phyloP scores from a whole-genome alignment of 1,140 invertebrate genomes.

The Trypoxylus dichotomus region DNA sequence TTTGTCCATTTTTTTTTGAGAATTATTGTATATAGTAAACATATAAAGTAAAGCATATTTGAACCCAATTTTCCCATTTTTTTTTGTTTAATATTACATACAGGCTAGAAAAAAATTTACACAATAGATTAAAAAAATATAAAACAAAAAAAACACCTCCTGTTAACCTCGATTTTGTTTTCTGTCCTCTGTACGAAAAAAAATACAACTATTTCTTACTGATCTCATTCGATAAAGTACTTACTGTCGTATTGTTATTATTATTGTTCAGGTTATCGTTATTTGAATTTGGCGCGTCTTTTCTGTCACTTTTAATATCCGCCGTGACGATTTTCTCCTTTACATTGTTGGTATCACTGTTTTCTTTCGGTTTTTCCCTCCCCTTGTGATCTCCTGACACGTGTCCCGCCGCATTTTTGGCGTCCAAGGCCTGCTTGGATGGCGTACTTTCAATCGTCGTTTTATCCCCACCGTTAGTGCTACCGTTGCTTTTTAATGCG shows the following conservation, averaged over 20 bases:
- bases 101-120: constrained; percentile 7
- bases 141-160: neutral
- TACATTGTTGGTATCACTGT: constrained; percentile 12
- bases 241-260: neutral
- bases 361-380: neutral
- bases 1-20: constrained; percentile 24
- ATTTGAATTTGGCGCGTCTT: neutral
- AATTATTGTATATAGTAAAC: constrained; percentile 27
- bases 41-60: constrained; percentile 9
- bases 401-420: neutral
- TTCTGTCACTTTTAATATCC: neutral
- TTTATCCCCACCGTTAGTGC: neutral
- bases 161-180: neutral
- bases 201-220: neutral
- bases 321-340: neutral
- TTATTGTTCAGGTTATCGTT: neutral
- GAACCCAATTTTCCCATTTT: constrained; percentile 23
- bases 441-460: too few species aligned
- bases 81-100: constrained; percentile 29
- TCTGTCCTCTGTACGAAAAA: neutral
- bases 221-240: neutral
- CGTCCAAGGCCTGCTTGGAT: neutral
- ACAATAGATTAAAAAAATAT: neutral
- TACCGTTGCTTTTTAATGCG: neutral
- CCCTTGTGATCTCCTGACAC: neutral